Percentiles rank a stretch among this genome's conserved stretches.
Evolutionary conservation across 2,113 vertebrate species (phyloP).

Genomic region (Silurus meridionalis): DNA sequence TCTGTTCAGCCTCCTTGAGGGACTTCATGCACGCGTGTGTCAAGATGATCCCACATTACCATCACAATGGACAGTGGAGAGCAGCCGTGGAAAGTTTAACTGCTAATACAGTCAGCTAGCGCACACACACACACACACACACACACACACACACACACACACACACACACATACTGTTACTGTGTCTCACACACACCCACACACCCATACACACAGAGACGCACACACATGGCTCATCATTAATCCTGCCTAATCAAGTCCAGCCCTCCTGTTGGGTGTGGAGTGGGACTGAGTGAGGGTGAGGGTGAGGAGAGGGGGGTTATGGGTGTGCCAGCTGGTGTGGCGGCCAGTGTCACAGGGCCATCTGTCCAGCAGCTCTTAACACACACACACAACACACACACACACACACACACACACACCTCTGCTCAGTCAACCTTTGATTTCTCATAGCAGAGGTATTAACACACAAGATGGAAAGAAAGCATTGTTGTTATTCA

Average conservation of each 20-base stretch:
- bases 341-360: slow-evolving; percentile 72
- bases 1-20: slow-evolving; percentile 32
- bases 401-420: slow-evolving; percentile 21
- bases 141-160: slow-evolving; percentile 42
- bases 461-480: not conserved
- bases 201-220: slow-evolving; percentile 54
- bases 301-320: slow-evolving; percentile 42
- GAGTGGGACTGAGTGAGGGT: slow-evolving; percentile 58
- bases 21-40: slow-evolving; percentile 41
- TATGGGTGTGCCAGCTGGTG: slow-evolving; percentile 72
- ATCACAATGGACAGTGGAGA: slow-evolving; percentile 65
- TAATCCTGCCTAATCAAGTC: slow-evolving; percentile 77
- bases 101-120: slow-evolving; percentile 68
- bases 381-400: slow-evolving; percentile 13
- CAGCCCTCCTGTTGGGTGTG: slow-evolving; percentile 67
- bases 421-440: slow-evolving; percentile 14
- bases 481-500: slow-evolving; percentile 7
- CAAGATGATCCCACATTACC: slow-evolving; percentile 63
- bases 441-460: slow-evolving; percentile 29
- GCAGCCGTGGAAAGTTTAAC: slow-evolving; percentile 69
- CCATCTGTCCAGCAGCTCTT: slow-evolving; percentile 69
- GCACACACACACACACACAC: slow-evolving; percentile 36
- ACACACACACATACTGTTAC: slow-evolving; percentile 43
- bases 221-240: slow-evolving; percentile 61
- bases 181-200: slow-evolving; percentile 48